phyloP scores from a whole-genome alignment of 1,140 invertebrate species.

The Hypsibius dujardini region DNA sequence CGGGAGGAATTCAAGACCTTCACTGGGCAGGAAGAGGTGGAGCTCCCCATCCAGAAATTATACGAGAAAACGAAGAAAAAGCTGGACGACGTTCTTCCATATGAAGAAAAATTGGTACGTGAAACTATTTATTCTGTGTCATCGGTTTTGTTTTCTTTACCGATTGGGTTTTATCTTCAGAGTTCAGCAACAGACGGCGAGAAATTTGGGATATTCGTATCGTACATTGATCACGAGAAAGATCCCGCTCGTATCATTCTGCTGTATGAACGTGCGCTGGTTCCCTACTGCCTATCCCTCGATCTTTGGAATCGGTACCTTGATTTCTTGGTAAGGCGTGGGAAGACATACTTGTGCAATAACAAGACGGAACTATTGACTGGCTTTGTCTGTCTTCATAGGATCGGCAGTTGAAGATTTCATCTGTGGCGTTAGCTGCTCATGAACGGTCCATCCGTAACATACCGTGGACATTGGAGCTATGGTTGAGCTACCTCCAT shows the following conservation, averaged over 20 bases:
- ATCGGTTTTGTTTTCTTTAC: constrained; percentile 24
- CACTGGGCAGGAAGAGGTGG: constrained; percentile 31
- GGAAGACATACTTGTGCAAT: neutral
- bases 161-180: constrained; percentile 20
- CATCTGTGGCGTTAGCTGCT: constrained; percentile 33
- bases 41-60: constrained; percentile 32
- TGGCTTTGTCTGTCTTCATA: constrained; percentile 21
- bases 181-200: constrained; percentile 24
- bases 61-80: constrained; percentile 40
- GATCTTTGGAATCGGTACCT: constrained; percentile 47
- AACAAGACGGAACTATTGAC: neutral
- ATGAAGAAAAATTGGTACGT: constrained; percentile 41
- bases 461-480: constrained; percentile 43
- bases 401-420: constrained; percentile 38
- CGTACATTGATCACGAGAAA: constrained; percentile 42
- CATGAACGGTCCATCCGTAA: constrained; percentile 44
- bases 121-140: constrained; percentile 17
- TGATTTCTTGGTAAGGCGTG: constrained; percentile 36
- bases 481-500: constrained; percentile 46
- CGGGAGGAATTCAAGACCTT: constrained; percentile 40
- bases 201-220: constrained; percentile 38
- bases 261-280: constrained; percentile 44
- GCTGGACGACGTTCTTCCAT: constrained; percentile 38
- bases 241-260: constrained; percentile 41
- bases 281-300: constrained; percentile 39